Conservation (phyloP, 2,888 invertebrate species). For the Leptinotarsa haldemani region DNA sequence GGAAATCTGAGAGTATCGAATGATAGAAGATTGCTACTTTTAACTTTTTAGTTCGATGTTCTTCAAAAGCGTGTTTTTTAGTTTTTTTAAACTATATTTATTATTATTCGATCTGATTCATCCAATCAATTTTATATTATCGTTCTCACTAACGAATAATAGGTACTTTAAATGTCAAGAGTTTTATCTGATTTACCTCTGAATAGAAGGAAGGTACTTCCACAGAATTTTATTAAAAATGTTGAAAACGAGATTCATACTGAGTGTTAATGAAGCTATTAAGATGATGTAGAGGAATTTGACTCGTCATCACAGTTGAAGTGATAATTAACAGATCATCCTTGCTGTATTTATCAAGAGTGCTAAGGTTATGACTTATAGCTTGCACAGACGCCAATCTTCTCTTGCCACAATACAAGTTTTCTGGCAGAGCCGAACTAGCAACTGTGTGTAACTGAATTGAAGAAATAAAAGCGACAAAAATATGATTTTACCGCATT, state of each 20-base stretch:
- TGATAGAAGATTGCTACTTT: too few relatives aligned
- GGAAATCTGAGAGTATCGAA: too few relatives aligned
- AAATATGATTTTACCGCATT: too few relatives aligned
- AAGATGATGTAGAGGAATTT: not conserved
- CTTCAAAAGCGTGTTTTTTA: too few relatives aligned
- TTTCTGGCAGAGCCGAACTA: not conserved
- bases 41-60: too few relatives aligned
- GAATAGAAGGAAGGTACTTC: too few relatives aligned
- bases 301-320: not conserved
- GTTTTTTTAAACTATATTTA: too few relatives aligned
- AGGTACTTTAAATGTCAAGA: too few relatives aligned
- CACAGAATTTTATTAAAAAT: not conserved
- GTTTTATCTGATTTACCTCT: too few relatives aligned
- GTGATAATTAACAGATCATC: not conserved
- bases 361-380: not conserved
- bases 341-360: not conserved
- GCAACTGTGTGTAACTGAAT: not conserved
- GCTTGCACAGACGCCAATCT: not conserved
- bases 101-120: too few relatives aligned
- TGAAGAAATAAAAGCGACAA: not conserved
- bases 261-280: not conserved
- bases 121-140: too few relatives aligned
- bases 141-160: too few relatives aligned
- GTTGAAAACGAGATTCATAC: not conserved
- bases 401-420: not conserved